Evolutionary conservation across 2,888 invertebrate species (phyloP).

Genomic region (Napeogenes inachia): DNA sequence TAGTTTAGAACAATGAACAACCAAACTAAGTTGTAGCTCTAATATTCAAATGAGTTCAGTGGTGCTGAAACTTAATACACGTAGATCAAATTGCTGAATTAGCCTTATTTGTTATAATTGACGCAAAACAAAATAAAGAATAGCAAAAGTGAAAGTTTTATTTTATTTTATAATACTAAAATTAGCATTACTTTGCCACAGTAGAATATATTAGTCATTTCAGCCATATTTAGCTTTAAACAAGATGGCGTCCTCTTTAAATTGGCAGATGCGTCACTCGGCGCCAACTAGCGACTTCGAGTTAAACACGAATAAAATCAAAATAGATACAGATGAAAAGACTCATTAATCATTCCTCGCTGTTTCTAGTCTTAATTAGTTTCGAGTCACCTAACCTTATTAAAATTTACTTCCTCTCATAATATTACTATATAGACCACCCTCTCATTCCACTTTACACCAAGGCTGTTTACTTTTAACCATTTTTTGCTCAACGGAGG

Average conservation of each 20-base stretch:
- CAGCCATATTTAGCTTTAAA: conserved; percentile 52
- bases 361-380: conserved; percentile 18
- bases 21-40: conserved; percentile 45
- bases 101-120: background rate
- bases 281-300: conserved; percentile 51
- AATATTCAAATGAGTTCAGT: conserved; percentile 62
- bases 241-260: conserved; percentile 47
- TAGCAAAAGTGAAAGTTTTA: too few species aligned
- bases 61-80: conserved; percentile 43
- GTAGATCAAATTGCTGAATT: conserved; percentile 9
- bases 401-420: conserved; percentile 8
- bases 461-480: conserved; percentile 32
- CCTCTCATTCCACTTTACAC: conserved; percentile 13
- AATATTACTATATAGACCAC: background rate
- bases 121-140: too few species aligned
- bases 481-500: conserved; percentile 25
- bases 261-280: conserved; percentile 56
- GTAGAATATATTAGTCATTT: conserved; percentile 50
- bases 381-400: conserved; percentile 11
- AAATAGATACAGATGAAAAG: conserved; percentile 19
- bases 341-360: conserved; percentile 29
- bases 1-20: conserved; percentile 57
- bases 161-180: conserved; percentile 10
- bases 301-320: conserved; percentile 24
- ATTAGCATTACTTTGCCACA: conserved; percentile 14